Conservation (phyloP, 2,113 vertebrate genomes). For the Pseudopipra pipra region DNA sequence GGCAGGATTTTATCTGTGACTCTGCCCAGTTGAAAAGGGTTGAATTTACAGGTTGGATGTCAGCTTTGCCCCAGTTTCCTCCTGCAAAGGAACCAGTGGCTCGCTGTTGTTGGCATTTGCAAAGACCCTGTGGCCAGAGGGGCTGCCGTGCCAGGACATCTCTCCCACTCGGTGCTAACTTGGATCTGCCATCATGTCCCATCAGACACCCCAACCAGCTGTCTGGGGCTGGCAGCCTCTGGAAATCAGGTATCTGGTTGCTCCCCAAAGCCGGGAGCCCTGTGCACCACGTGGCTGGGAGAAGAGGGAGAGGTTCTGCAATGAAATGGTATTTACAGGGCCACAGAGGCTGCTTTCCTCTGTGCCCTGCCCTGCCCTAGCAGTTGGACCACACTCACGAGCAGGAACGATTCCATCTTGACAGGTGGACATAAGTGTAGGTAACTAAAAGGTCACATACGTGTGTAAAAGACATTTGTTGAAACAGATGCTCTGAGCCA, state of each 20-base stretch:
- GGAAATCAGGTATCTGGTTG: not conserved
- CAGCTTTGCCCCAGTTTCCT: not conserved
- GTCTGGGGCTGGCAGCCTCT: not conserved
- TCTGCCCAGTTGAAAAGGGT: not conserved
- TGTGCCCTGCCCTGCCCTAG: not conserved
- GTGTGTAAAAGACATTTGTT: constrained; percentile 17
- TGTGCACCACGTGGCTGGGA: accelerated
- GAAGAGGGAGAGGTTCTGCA: not conserved
- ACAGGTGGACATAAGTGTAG: not conserved
- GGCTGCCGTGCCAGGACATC: not conserved
- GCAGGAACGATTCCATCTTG: not conserved
- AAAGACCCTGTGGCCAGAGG: accelerated
- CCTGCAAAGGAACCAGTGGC: not conserved
- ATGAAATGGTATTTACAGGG: not conserved
- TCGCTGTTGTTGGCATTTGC: accelerated
- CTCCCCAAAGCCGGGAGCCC: not conserved
- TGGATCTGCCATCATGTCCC: accelerated
- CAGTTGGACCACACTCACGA: not conserved
- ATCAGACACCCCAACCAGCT: not conserved
- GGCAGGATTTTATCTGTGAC: not conserved
- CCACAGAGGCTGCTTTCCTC: not conserved
- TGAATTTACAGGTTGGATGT: not conserved
- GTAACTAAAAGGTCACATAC: constrained; percentile 7
- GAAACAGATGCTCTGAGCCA: constrained; percentile 10
- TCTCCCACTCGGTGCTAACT: not conserved